phyloP scores from a whole-genome alignment of 2,888 invertebrate species.

The Ophion obscuratus region DNA sequence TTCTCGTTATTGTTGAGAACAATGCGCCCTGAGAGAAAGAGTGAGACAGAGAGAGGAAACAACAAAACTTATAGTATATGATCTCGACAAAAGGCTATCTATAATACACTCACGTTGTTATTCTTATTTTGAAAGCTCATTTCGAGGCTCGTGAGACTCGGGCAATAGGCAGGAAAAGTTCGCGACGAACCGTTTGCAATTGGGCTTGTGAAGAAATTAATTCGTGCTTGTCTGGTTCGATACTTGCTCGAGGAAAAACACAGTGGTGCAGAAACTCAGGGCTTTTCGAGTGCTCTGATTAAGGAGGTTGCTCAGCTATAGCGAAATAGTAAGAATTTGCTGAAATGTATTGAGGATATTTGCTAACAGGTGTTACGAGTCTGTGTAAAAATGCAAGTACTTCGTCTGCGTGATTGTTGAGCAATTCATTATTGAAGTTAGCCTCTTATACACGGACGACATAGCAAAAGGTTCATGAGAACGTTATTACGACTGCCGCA shows the following conservation, averaged over 20 bases:
- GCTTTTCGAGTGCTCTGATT: background rate
- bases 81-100: slow-evolving; percentile 74
- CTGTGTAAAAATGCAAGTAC: no score
- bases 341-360: no score
- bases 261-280: background rate
- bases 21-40: slow-evolving; percentile 67
- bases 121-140: slow-evolving; percentile 28
- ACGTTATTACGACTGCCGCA: no score
- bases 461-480: no score
- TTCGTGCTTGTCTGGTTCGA: background rate
- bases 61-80: slow-evolving; percentile 28
- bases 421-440: no score
- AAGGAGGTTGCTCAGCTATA: no score
- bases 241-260: background rate
- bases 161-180: background rate
- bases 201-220: background rate
- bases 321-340: no score
- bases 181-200: background rate
- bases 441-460: no score
- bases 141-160: background rate
- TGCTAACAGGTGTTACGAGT: no score
- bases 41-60: slow-evolving; percentile 41
- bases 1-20: slow-evolving; percentile 74
- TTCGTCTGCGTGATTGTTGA: no score
- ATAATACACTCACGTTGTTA: slow-evolving; percentile 33